Evolutionary conservation across 1,140 invertebrate genomes (phyloP).

Genomic region (Meloidogyne floridensis): DNA sequence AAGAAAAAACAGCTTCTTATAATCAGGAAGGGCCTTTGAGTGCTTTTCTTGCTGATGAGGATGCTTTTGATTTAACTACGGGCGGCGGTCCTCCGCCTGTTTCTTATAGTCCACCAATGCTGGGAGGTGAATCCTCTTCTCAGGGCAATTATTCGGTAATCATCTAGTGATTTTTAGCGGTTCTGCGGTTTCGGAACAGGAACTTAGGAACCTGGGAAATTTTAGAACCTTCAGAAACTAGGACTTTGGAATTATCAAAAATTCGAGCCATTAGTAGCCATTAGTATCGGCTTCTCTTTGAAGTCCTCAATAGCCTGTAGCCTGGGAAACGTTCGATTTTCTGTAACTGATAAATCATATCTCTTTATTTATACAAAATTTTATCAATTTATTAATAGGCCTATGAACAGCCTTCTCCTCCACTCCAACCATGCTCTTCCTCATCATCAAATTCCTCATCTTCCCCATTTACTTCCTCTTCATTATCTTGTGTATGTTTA

Average conservation of each 20-base stretch:
- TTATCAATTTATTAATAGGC: neutral
- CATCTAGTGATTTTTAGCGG: too few relatives aligned
- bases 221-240: too few relatives aligned
- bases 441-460: constrained; percentile 9
- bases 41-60: neutral
- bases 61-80: neutral
- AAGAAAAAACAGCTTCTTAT: constrained; percentile 33
- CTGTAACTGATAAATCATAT: neutral
- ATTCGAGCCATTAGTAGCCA: too few relatives aligned
- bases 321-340: too few relatives aligned
- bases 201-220: too few relatives aligned
- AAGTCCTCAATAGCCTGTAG: too few relatives aligned
- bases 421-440: neutral
- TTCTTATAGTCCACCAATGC: constrained; percentile 26
- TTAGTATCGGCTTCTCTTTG: too few relatives aligned
- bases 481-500: neutral
- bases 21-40: constrained; percentile 10
- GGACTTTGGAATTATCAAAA: too few relatives aligned
- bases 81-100: neutral
- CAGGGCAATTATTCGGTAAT: constrained; percentile 33
- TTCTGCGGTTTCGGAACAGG: too few relatives aligned
- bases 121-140: neutral
- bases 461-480: constrained; percentile 10
- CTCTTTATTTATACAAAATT: neutral
- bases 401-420: neutral